Evolutionary conservation across 2,113 vertebrate genomes (phyloP).

Genomic region (Nyctibius bracteatus): DNA sequence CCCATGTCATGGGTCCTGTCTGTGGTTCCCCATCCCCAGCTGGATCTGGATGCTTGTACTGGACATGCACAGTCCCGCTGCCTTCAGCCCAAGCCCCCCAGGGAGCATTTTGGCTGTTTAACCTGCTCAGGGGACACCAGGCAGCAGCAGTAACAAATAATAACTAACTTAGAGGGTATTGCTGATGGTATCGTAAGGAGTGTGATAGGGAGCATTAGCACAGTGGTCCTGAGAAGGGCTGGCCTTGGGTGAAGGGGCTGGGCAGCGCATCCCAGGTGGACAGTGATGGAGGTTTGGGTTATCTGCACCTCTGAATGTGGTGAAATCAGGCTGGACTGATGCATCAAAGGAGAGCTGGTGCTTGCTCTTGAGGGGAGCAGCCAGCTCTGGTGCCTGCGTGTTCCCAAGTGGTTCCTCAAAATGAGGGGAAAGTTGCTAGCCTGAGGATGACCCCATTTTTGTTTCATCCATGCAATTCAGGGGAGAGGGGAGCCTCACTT

Average conservation of each 20-base stretch:
- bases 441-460: background rate
- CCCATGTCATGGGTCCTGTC: background rate
- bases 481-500: background rate
- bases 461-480: accelerated
- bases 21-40: background rate
- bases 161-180: too few relatives aligned
- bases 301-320: background rate
- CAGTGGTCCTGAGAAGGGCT: background rate
- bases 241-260: background rate
- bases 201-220: accelerated
- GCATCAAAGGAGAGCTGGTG: background rate
- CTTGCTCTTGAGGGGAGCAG: accelerated
- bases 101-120: background rate
- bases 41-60: background rate
- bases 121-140: background rate
- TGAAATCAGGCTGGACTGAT: background rate
- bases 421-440: background rate
- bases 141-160: background rate
- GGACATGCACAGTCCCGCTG: accelerated
- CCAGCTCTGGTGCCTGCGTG: background rate
- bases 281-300: background rate
- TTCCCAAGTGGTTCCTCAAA: background rate
- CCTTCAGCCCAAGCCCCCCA: background rate
- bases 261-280: accelerated
- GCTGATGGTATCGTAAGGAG: background rate